These are phyloP conservation scores for Thaumatotibia leucotreta DNA, from an alignment of 1,140 invertebrate genomes.

Conservation along the genomic window DNA sequence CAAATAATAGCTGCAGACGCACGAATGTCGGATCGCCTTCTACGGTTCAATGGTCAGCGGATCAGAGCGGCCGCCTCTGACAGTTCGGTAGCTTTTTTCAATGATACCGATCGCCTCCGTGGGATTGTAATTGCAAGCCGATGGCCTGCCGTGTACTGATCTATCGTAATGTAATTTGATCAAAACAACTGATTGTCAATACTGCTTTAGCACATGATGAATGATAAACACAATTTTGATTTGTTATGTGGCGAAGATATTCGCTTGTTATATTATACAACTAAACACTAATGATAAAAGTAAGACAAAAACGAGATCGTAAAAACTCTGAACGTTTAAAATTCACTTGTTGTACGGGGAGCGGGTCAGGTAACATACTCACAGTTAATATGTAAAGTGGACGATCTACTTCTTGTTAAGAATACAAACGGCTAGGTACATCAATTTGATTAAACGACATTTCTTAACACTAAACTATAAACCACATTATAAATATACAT, in stretches of 20 bases:
- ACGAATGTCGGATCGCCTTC: conserved; percentile 20
- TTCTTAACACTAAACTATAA: no score
- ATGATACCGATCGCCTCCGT: conserved; percentile 32
- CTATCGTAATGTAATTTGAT: conserved; percentile 41
- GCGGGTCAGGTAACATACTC: conserved; percentile 27
- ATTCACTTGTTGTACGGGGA: conserved; percentile 50
- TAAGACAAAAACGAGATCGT: not conserved
- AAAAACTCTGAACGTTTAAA: conserved; percentile 31
- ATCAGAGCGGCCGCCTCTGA: conserved; percentile 24
- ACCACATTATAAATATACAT: no score
- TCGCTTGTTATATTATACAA: no score
- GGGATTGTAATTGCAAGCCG: conserved; percentile 35
- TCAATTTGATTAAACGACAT: no score
- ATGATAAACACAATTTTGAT: no score
- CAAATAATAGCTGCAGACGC: not conserved
- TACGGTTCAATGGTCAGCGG: conserved; percentile 44
- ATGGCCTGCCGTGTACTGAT: conserved; percentile 21
- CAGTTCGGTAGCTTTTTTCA: conserved; percentile 36
- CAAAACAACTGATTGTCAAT: conserved; percentile 52
- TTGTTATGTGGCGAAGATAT: conserved; percentile 16
- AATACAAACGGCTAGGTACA: no score
- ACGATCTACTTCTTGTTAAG: conserved; percentile 32
- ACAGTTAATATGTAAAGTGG: conserved; percentile 62
- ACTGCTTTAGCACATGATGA: conserved; percentile 41
- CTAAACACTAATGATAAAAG: no score